Percentiles rank a stretch among this genome's conserved stretches.
Evolutionary conservation across 1,140 invertebrate genomes (phyloP).

Genomic region (Polypedilum pembai): DNA sequence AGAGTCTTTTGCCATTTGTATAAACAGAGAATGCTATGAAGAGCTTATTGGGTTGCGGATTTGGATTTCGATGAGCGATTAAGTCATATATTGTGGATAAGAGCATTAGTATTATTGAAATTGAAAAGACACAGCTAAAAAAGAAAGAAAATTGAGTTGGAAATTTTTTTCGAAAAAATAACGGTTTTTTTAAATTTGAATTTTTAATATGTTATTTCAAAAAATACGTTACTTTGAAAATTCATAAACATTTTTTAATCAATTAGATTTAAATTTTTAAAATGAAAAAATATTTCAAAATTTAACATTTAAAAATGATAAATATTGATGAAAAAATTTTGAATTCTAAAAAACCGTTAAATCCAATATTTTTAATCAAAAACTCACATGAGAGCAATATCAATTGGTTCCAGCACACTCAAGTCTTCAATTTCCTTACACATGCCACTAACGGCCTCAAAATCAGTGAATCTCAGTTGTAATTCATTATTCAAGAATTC

Average conservation of each 20-base stretch:
- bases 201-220: too few species aligned
- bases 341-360: background rate
- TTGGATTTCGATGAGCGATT: background rate
- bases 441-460: background rate
- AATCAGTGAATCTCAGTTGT: background rate
- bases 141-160: background rate
- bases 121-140: background rate
- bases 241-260: too few species aligned
- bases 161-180: too few species aligned
- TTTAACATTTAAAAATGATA: background rate
- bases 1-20: constrained; percentile 8
- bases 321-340: background rate
- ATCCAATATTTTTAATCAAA: too few species aligned
- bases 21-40: background rate
- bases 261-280: too few species aligned
- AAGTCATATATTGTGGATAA: background rate
- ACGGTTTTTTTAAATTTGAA: too few species aligned
- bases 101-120: background rate
- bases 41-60: background rate
- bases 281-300: too few species aligned
- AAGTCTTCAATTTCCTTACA: background rate
- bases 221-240: too few species aligned
- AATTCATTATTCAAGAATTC: background rate
- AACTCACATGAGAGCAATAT: background rate
- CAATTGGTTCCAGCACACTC: background rate